phyloP scores from a whole-genome alignment of 1,140 invertebrate species.

The Polypedilum pembai region DNA sequence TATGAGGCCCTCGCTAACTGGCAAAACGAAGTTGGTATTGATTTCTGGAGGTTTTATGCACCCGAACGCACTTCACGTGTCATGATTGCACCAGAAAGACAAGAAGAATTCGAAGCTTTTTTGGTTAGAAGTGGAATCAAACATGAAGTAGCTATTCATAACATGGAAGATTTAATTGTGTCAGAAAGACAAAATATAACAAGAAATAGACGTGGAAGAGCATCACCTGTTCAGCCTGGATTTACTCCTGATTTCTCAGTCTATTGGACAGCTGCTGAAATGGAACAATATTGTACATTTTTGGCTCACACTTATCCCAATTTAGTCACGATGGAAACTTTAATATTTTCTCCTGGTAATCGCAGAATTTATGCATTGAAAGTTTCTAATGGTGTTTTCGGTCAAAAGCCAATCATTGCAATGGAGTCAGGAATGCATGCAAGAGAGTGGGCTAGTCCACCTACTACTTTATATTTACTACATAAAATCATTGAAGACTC shows the following conservation, averaged over 20 bases:
- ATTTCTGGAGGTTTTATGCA: neutral
- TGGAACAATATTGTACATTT: neutral
- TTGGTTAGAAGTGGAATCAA: conserved; percentile 33
- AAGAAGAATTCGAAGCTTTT: conserved; percentile 34
- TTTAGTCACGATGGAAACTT: conserved; percentile 43
- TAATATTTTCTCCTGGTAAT: conserved; percentile 52
- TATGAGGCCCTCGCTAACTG: neutral
- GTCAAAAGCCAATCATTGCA: conserved; percentile 46
- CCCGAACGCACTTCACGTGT: conserved; percentile 32
- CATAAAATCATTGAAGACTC: conserved; percentile 50
- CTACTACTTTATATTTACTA: conserved; percentile 56
- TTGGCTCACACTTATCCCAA: conserved; percentile 44
- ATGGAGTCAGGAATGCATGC: conserved; percentile 55
- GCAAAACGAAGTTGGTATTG: neutral
- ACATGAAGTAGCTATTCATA: conserved; percentile 37
- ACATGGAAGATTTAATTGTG: conserved; percentile 35
- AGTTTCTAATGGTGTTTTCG: conserved; percentile 43
- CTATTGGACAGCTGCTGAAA: neutral
- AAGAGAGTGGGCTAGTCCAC: conserved; percentile 61
- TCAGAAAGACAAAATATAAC: conserved; percentile 32
- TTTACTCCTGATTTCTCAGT: neutral
- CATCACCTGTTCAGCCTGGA: neutral
- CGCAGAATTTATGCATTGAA: conserved; percentile 47
- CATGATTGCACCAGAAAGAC: conserved; percentile 39
- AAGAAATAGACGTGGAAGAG: neutral